Evolutionary conservation across 2,888 invertebrate species (phyloP), one percentile per base, ranked within the genome.

Genomic region (Drosophila affinis): DNA sequence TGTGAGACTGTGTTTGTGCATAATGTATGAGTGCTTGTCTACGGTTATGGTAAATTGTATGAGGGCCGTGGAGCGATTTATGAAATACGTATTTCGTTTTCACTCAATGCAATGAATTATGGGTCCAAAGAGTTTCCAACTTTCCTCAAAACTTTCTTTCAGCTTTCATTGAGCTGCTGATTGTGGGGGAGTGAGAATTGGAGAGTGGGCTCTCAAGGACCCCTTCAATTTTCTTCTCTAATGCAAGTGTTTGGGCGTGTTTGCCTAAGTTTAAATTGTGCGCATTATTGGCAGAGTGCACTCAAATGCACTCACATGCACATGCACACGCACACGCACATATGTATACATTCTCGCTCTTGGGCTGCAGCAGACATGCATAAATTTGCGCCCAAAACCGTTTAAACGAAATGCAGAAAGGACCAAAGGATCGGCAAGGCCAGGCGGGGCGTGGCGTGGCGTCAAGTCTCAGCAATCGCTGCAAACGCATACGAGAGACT

Each of bases 231-330:
- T 72, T 51, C 54, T 39, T 57, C 64, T 52, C 69, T 70, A 74
- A 75, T 68, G 68, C 69, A 54, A 69, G 64, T 71, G 75, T 64
- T 46, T 56, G 62, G 39, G 58, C 59, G 60, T 78, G 72, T 79
- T 81, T 87, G 81, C 81, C 62, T 47, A 72, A 77, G 79, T 84
- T 85, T 83, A 85, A 85, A 85, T 86, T 85, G 85, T 83, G 87
- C 88, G 87, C 87, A 83, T 85, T 88, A 88, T 85, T 88, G 84
- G 81, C 88, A 81, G 67, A 88, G 86, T 84, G 87, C 88, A 85
- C 84, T 78, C 84, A 85, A 67, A 75, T 64, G 57, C 47, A 54
- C 72, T 57, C 60, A 57, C 69, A 63, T 61, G 61, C 64, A 62
- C 54, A 61, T 60, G 44, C 63, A 34, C 65, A 48, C 6, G 39